Base-by-base conservation (phyloP, 2,113 vertebrate species). In the Pterocles orientalis region DNA sequence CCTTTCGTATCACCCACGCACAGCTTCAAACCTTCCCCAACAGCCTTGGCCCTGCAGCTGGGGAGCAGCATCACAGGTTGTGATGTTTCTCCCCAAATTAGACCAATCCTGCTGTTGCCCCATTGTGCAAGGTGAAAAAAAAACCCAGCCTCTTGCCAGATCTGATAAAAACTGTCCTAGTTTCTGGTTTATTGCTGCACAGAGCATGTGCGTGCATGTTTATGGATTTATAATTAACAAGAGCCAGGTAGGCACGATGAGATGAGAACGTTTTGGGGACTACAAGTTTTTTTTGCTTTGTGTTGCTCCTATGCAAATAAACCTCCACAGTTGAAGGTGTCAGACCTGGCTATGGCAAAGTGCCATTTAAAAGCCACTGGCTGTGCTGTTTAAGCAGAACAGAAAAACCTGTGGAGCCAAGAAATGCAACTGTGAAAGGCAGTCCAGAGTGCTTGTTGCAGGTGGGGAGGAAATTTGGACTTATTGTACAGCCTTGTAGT, bases 151-250 rank as follows among this genome's bases (percentile, higher is more conserved):
- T 85, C 94, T 79, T 95, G 96, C 94, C 95, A 97, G 70, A 96
- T 97, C 94, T 93, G 95, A 96, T 96, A 96, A 20, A 91, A 94
- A 92, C 73, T 84, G 92, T 19, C 94, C 96, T 95, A 94, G 88
- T 97, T 97, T 96, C 92, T 96, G 80, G 31, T 91, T 95, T 89
- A 86, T 85, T 94, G 78, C 81, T 3, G 81, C 77, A 18, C 1
- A 1, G 86, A 87, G 77, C 92, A 54, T 96, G 96, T 94, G 47
- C 2, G 1, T 92, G 53, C 96, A 39, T 92, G 96, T 88, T 94
- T 89, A 43, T 89, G 81, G 83, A 85, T 85, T 94, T 94, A 91
- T 85, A 87, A 93, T 96, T 96, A 96, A 92, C 8, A 0, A 80
- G 70, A 82, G 62, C 8, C 69, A 92, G 81, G 88, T 92, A 94